These are phyloP conservation scores for Nipponia nippon DNA, from an alignment of 2,113 vertebrate species.

Conservation along the genomic window DNA sequence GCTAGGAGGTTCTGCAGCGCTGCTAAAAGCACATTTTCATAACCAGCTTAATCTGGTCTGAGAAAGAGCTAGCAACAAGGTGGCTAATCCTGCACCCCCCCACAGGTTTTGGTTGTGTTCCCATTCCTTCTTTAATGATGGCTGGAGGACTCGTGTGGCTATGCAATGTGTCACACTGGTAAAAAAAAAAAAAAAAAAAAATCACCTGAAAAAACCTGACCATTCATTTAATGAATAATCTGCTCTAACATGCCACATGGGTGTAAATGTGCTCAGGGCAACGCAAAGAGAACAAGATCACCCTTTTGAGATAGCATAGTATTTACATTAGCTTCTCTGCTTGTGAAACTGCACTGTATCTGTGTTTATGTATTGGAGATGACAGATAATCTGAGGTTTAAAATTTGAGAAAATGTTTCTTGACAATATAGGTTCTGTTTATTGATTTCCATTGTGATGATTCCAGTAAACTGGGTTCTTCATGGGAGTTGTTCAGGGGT, in stretches of 20 bases:
- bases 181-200: not conserved
- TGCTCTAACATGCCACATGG: not conserved
- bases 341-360: not conserved
- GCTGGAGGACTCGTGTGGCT: not conserved
- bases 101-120: not conserved
- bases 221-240: not conserved
- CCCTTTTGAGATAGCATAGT: not conserved
- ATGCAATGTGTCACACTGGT: not conserved
- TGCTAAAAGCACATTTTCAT: not conserved
- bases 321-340: not conserved
- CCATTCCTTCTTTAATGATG: not conserved
- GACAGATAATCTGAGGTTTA: not conserved
- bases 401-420: not conserved
- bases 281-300: not conserved
- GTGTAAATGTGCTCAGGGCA: not conserved
- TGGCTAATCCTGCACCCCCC: not conserved
- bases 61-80: not conserved
- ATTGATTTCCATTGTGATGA: not conserved
- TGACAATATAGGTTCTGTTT: not conserved
- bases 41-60: not conserved
- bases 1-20: not conserved
- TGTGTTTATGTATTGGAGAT: not conserved
- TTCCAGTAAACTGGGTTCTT: not conserved
- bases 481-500: accelerated
- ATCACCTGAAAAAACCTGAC: not conserved